A percentile compares a stretch with the other conserved stretches of the same genome.
Conservation (phyloP, 1,140 invertebrate species). For the Ostrea denselamellosa region DNA sequence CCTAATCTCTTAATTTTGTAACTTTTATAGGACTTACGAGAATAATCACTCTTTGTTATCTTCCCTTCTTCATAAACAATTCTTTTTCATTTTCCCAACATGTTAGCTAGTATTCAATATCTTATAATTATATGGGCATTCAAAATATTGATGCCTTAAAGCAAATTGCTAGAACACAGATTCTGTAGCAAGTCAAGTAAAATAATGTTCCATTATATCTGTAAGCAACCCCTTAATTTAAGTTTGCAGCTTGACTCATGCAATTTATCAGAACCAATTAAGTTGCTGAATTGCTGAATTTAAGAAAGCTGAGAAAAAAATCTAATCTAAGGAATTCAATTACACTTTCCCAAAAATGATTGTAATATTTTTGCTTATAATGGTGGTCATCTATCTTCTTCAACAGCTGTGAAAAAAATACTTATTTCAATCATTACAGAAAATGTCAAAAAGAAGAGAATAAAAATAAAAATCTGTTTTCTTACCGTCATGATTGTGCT, state of each 20-base stretch:
- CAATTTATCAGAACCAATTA: no score
- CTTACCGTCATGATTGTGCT: conserved; percentile 8
- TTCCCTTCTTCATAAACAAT: no score
- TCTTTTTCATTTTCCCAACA: no score
- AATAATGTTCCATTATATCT: not conserved
- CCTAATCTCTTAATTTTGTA: no score
- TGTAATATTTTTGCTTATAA: not conserved
- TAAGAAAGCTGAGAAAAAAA: no score
- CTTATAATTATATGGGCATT: not conserved
- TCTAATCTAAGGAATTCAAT: not conserved
- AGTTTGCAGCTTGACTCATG: not conserved
- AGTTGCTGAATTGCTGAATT: no score
- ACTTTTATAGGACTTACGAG: no score
- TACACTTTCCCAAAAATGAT: not conserved
- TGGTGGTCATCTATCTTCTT: no score
- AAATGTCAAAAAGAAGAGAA: not conserved
- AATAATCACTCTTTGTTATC: no score
- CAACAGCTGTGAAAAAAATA: not conserved
- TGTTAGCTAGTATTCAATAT: no score
- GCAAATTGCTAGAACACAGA: not conserved
- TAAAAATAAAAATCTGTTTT: not conserved
- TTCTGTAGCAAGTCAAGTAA: not conserved
- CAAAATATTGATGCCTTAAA: not conserved
- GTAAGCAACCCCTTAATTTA: not conserved
- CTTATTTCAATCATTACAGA: not conserved